phyloP scores from a whole-genome alignment of 2,888 invertebrate genomes.

The Cepaea hortensis region DNA sequence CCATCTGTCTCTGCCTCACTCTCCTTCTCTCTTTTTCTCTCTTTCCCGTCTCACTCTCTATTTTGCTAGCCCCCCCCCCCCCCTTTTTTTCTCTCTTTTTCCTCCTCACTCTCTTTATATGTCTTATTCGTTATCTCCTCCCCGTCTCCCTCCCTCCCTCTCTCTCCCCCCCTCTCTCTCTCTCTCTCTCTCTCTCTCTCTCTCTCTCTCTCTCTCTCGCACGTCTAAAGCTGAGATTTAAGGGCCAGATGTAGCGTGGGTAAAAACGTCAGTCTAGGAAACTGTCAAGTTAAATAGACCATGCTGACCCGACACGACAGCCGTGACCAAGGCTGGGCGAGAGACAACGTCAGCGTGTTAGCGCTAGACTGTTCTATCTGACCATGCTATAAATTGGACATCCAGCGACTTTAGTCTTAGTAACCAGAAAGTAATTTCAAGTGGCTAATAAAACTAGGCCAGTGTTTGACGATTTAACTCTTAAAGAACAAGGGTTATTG shows the following conservation, averaged over 20 bases:
- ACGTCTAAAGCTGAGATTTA: neutral
- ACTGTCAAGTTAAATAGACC: slow-evolving; percentile 1
- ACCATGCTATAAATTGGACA: neutral
- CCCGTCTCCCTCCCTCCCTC: neutral
- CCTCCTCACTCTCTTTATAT: neutral
- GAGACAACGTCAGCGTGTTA: neutral
- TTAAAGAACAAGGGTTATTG: too few relatives aligned
- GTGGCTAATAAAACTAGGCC: neutral
- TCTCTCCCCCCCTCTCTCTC: neutral
- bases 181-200: neutral
- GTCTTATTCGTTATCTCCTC: neutral
- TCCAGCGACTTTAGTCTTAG: neutral
- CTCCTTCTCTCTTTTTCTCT: neutral
- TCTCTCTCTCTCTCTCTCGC: neutral
- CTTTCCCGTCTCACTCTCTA: neutral
- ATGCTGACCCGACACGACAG: neutral
- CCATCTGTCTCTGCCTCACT: neutral
- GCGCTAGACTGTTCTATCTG: neutral
- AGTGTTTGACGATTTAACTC: too few relatives aligned
- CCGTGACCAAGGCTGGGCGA: neutral
- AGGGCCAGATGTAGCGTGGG: neutral
- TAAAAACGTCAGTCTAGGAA: neutral
- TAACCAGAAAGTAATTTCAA: neutral
- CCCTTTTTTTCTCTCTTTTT: neutral
- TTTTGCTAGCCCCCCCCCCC: neutral